Evolutionary conservation across 2,888 invertebrate species (phyloP).

Genomic region (Acrobeloides nanus): DNA sequence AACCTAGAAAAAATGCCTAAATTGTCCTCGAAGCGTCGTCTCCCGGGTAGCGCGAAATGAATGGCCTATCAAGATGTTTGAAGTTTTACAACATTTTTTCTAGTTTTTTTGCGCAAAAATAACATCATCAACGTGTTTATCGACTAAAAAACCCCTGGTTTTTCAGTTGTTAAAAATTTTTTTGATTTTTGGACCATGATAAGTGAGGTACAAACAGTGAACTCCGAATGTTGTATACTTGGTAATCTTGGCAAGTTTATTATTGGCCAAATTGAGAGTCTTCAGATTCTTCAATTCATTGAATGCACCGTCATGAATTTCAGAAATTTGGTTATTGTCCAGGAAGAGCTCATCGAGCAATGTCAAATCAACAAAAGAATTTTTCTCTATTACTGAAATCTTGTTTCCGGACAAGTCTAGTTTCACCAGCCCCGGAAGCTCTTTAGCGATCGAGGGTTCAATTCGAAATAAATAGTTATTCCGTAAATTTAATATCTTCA

Average conservation of each 20-base stretch:
- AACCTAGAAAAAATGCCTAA: too few species aligned
- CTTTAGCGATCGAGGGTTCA: slow-evolving; percentile 26
- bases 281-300: slow-evolving; percentile 25
- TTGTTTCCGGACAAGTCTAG: slow-evolving; percentile 55
- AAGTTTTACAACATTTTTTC: too few species aligned
- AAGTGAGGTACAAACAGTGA: neutral
- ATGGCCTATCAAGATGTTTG: too few species aligned
- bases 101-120: too few species aligned
- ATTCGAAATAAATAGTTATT: slow-evolving; percentile 40
- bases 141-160: neutral
- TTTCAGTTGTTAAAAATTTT: too few species aligned
- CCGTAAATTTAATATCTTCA: slow-evolving; percentile 32
- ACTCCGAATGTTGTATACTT: neutral
- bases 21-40: too few species aligned
- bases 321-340: slow-evolving; percentile 23
- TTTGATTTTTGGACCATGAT: too few species aligned
- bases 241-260: slow-evolving; percentile 45
- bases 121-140: neutral
- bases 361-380: slow-evolving; percentile 41
- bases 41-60: too few species aligned
- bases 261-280: slow-evolving; percentile 55
- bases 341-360: slow-evolving; percentile 19
- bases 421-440: slow-evolving; percentile 24
- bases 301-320: slow-evolving; percentile 39
- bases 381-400: slow-evolving; percentile 50